Base-by-base conservation (phyloP, 2,888 invertebrate species). In the Bedellia somnulentella region DNA sequence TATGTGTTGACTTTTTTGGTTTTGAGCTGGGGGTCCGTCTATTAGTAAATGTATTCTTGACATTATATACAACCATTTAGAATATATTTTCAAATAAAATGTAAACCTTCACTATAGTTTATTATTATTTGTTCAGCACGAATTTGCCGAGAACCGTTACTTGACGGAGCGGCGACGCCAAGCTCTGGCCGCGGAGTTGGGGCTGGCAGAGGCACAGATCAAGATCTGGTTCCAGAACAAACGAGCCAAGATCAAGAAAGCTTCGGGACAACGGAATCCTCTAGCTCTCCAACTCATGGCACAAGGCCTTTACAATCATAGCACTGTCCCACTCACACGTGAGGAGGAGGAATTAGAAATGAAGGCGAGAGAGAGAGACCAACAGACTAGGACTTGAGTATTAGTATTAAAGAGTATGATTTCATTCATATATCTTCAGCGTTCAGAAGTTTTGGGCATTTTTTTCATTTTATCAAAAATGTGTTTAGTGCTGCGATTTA, bases 181-280 rank as follows among this genome's bases (percentile, higher is more conserved):
- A 57, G 86, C 91, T 40, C 75, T 97, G 37, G 94, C 95, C n/a
- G 80, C 86, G 3, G 94, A 95, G 49, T 77, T 97, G 35, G 90
- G 92, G 1, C 79, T 97, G 35, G 95, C 96, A 46, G 97, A 98
- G 62, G 93, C 94, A 0, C 97, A 97, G 73, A 97, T 93, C 57
- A 95, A 95, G 79, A 94, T 95, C 60, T 95, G 93, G 94, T 93
- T 94, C 76, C 93, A 96, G 78, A 95, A 96, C 75, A 95, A 96
- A 60, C 80, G 96, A 10, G 97, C 97, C 38, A 96, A 96, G 75
- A 88, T 95, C 60, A 97, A 97, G 80, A 96, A 96, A 57, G 82
- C 91, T 0, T 83, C 84, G 0, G 93, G 93, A 0, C 86, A 87
- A 43, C 85, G 89, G 49, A 90, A 93, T 62, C 87, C 90, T 0